Conservation (phyloP, 2,888 invertebrate species). For the Lasioglossum malachurum region DNA sequence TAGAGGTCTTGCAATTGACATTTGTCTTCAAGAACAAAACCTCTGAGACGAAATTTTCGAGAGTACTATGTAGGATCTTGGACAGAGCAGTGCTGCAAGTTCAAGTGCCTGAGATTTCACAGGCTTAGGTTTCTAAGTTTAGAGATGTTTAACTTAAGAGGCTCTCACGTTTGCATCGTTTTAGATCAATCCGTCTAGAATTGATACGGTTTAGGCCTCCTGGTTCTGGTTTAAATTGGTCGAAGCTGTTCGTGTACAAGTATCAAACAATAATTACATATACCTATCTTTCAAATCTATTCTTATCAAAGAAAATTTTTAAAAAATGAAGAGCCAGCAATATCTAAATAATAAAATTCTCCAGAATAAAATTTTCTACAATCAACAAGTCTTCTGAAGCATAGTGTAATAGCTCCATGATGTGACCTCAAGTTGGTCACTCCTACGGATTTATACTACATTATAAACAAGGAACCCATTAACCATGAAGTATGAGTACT, state of each 20-base stretch:
- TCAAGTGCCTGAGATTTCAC: not conserved
- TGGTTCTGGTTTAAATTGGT: not conserved
- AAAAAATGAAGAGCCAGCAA: not conserved
- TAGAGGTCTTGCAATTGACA: no score
- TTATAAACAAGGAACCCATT: constrained; percentile 25
- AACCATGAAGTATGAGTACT: constrained; percentile 2
- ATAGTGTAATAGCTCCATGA: constrained; percentile 9
- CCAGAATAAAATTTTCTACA: not conserved
- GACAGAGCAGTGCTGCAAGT: not conserved
- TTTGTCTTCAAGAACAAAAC: no score
- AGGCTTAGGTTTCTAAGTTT: not conserved
- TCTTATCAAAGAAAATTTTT: not conserved
- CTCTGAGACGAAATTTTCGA: no score
- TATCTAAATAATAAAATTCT: not conserved
- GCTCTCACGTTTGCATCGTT: not conserved
- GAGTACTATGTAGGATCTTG: not conserved
- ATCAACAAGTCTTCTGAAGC: not conserved
- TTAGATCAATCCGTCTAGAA: not conserved
- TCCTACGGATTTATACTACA: constrained; percentile 5
- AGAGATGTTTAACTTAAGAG: not conserved
- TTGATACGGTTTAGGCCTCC: not conserved
- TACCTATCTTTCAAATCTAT: not conserved
- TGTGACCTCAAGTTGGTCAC: not conserved
- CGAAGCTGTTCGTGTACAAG: not conserved
- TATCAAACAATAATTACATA: not conserved